These are phyloP conservation scores for Hapalemur alaotrensis DNA, from an alignment of 2,797 vertebrate species.

Conservation along the genomic window DNA sequence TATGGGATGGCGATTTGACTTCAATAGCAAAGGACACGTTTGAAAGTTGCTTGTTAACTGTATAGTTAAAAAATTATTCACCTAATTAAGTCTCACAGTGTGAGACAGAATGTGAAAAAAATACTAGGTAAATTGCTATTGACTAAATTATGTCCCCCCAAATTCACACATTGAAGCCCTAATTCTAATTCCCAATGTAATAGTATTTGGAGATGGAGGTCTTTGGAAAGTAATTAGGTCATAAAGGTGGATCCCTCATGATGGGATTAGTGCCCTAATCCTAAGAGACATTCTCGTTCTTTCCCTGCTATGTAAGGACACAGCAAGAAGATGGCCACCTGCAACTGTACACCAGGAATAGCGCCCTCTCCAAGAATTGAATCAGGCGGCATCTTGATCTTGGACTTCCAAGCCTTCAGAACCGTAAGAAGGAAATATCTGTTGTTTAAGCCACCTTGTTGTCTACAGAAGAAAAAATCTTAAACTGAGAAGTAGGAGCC, in stretches of 20 bases:
- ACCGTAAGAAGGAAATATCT: background rate
- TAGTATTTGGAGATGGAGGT: background rate
- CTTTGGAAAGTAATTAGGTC: background rate
- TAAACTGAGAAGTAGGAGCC: background rate
- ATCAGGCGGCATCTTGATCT: background rate
- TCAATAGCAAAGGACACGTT: background rate
- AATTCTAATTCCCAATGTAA: background rate
- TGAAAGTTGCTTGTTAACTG: background rate
- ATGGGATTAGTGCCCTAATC: background rate
- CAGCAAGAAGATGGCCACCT: background rate
- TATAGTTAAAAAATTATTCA: background rate
- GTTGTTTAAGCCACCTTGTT: background rate
- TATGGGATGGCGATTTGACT: background rate
- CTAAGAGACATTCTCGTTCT: background rate
- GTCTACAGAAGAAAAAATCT: background rate
- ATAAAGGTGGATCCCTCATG: background rate
- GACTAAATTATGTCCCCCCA: background rate
- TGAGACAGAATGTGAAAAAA: background rate
- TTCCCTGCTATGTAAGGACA: background rate
- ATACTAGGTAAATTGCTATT: background rate
- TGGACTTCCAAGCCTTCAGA: background rate
- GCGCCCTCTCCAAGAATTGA: background rate
- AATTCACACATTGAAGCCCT: background rate
- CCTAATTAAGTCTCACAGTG: background rate
- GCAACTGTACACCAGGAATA: background rate